Evolutionary conservation across 1,140 invertebrate genomes (phyloP), one percentile per base, ranked within the genome.

Genomic region (Bombyx mandarina): DNA sequence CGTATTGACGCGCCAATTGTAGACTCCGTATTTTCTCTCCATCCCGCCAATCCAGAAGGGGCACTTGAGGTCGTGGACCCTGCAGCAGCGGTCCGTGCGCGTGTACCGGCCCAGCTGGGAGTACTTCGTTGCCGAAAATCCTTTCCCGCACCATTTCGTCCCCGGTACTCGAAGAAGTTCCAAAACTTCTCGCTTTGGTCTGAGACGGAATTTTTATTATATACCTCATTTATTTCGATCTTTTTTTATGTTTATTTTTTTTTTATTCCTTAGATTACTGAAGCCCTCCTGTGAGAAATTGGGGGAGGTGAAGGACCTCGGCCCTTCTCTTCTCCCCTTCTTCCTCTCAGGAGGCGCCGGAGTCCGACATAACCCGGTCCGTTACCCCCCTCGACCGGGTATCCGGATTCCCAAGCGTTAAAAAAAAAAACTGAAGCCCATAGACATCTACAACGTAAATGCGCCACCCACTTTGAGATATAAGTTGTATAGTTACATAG

Each of bases 111-210:
- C 96, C 6, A 97, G 86, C 67, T 96, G 91, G 2, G 92, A 91
- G 71, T 93, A 95, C 65, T 92, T 90, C 8, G 89, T 90, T 1
- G 94, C 95, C 0, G 91, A 91, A 73, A 92, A 92, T 7, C 95
- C 95, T 61, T 92, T 92, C 3, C 96, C 96, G 79, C 95, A 97
- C 95, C 96, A 96, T 69, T 94, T 92, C 1, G 95, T 97, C 0
- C 94, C 94, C 0, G 95, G 94, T 48, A 94, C 90, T 49, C 93
- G 88, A 44, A 95, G 88, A 45, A 93, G 50, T 65, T 93, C 91
- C 65, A 90, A 86, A 50, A 91, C 78, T 65, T 87, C 89, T 45
- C 91, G 85, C 74, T 89, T 89, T 56, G 83, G 67, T 82, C 82
- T 86, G 46, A 54, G 46, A 43, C 48, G 42, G 53, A 45, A n/a